Evolutionary conservation across 2,113 vertebrate genomes (phyloP).

Genomic region (Callipepla californica): DNA sequence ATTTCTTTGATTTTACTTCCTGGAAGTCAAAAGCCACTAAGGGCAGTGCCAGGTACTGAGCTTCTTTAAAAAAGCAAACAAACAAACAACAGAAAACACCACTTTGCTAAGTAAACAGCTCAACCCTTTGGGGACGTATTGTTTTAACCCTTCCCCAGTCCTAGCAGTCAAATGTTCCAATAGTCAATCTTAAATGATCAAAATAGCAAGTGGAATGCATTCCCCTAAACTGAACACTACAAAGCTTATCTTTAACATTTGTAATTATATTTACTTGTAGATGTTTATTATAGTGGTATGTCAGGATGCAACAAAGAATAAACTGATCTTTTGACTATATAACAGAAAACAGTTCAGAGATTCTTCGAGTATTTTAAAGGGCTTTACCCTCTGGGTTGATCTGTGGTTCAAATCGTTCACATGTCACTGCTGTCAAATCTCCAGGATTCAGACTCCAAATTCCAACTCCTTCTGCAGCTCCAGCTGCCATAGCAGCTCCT

Average conservation of each 20-base stretch:
- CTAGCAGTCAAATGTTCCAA: not conserved
- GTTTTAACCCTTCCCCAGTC: not conserved
- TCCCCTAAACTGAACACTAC: not conserved
- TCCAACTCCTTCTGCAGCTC: slow-evolving; percentile 91
- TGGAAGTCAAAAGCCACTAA: not conserved
- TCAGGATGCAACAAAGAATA: not conserved
- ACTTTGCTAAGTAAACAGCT: not conserved
- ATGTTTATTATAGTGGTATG: not conserved
- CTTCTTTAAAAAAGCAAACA: not conserved
- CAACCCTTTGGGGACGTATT: not conserved
- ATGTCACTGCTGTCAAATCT: slow-evolving; percentile 84
- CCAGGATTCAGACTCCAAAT: slow-evolving; percentile 89
- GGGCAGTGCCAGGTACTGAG: not conserved
- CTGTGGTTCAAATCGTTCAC: slow-evolving; percentile 92
- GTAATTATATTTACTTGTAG: not conserved
- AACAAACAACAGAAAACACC: not conserved
- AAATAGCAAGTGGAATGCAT: not conserved
- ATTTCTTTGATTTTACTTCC: not conserved
- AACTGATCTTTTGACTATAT: rapidly evolving
- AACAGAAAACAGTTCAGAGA: not conserved
- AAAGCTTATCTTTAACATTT: not conserved
- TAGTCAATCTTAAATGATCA: not conserved
- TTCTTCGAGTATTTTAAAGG: not conserved
- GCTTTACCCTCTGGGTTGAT: slow-evolving; percentile 90
- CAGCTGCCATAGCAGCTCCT: slow-evolving; percentile 96